Evolutionary conservation across 2,113 vertebrate species (phyloP).

Genomic region (Ciconia maguari): DNA sequence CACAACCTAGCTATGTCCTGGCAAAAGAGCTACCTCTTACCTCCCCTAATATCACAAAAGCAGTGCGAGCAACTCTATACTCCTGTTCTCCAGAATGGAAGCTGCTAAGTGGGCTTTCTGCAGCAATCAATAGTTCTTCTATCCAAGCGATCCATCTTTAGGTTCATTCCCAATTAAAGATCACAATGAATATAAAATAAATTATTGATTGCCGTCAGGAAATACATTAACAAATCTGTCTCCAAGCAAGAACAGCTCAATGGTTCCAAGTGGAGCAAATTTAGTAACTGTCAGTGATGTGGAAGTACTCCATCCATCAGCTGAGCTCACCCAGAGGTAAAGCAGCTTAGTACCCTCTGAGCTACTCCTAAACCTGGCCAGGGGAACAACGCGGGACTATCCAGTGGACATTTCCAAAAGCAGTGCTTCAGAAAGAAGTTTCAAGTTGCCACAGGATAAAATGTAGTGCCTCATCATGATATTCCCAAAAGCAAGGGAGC

Average conservation of each 20-base stretch:
- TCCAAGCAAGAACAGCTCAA: slow-evolving; percentile 28
- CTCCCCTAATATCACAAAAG: neutral
- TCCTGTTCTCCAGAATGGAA: neutral
- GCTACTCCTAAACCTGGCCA: neutral
- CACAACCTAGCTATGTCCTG: neutral
- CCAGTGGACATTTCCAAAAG: neutral
- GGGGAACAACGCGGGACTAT: neutral
- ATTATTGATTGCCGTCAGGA: slow-evolving; percentile 52
- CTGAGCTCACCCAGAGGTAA: neutral
- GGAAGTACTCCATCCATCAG: neutral
- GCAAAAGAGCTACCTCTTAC: neutral
- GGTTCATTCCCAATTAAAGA: slow-evolving; percentile 32
- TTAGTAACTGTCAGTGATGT: neutral
- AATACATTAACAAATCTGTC: slow-evolving; percentile 37
- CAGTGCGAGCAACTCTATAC: neutral
- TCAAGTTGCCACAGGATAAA: neutral
- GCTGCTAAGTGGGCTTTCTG: slow-evolving; percentile 36
- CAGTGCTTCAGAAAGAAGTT: neutral
- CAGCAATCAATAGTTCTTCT: neutral
- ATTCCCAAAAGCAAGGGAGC: neutral
- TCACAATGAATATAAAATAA: slow-evolving; percentile 59
- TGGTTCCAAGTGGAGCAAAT: slow-evolving; percentile 41
- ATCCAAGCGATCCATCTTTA: slow-evolving; percentile 24
- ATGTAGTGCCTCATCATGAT: neutral
- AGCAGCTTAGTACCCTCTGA: neutral